Conservation (phyloP, 2,888 invertebrate species). For the Andrena praecox region DNA sequence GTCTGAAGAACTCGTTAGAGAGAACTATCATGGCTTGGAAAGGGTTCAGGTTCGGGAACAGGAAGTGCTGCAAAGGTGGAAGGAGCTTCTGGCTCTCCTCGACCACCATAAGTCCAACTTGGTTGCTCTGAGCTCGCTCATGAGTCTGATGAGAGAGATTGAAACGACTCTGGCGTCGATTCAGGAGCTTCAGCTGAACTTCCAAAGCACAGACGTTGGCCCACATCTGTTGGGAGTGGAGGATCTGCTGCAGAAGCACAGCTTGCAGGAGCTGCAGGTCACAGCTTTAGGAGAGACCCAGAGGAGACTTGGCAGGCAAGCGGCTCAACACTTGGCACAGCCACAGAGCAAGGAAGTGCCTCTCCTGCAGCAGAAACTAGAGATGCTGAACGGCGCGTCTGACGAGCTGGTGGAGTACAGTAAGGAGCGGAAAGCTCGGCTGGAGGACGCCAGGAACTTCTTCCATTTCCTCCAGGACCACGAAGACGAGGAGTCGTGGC, state of each 20-base stretch:
- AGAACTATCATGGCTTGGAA: conserved; percentile 96
- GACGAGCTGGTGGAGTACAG: conserved; percentile 90
- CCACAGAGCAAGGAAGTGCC: conserved; percentile 83
- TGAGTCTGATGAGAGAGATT: conserved; percentile 95
- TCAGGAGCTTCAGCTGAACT: conserved; percentile 91
- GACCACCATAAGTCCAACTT: conserved; percentile 93
- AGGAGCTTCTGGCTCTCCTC: conserved; percentile 92
- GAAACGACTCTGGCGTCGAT: conserved; percentile 95
- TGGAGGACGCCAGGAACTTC: conserved; percentile 97
- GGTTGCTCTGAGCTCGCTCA: conserved; percentile 92
- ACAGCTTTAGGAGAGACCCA: conserved; percentile 95
- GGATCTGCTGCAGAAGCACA: conserved; percentile 97
- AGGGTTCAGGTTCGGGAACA: conserved; percentile 90
- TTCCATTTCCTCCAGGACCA: conserved; percentile 98
- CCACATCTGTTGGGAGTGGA: conserved; percentile 98
- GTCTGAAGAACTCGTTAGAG: conserved; percentile 95
- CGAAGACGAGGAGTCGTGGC: conserved; percentile 99
- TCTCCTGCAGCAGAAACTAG: conserved; percentile 90
- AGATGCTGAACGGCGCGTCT: conserved; percentile 92
- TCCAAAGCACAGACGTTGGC: conserved; percentile 95
- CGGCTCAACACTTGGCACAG: conserved; percentile 79
- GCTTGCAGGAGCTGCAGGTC: conserved; percentile 93
- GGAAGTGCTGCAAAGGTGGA: conserved; percentile 95
- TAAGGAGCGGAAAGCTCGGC: conserved; percentile 91
- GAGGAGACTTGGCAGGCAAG: conserved; percentile 90